Base-by-base conservation (phyloP, 2,113 vertebrate species). In the Poeciliopsis prolifica region DNA sequence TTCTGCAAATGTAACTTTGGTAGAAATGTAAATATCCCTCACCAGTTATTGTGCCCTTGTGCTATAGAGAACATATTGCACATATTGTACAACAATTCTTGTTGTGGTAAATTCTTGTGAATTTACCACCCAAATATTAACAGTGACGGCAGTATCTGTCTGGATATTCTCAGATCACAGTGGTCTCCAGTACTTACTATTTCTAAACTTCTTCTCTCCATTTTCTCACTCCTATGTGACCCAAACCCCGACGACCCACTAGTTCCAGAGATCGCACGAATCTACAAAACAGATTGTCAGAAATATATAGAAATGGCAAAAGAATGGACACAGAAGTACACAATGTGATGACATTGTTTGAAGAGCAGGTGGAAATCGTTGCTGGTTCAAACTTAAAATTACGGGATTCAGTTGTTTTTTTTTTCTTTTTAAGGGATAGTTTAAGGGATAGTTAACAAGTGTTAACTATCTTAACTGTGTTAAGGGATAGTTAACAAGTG, bases 271-370 rank as follows among this genome's bases (percentile, higher is more conserved):
- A 95, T 95, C 26, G 95, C 95, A 86, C 92, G 93, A 85, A 93
- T 95, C 91, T 95, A 95, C 91, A 95, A 95, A 94, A 93, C 94
- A 90, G 94, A 95, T 86, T 86, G 61, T 80, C 68, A 79, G 65
- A 95, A 91, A 95, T 99, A 99, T 95, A 95, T 95, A 96, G 98
- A 93, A 98, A 96, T 96, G 96, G 98, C 97, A 92, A 97, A 97
- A 95, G 98, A 99, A 96, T 99, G 98, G 97, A 99, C 98, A 95
- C 95, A 96, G 94, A 99, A 99, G 95, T 99, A 98, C 93, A 97
- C 97, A 90, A 98, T 98, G 97, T 99, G 96, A 99, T 96, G 95
- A 91, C 94, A 93, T 94, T 92, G 92, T 95, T 65, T 77, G 75
- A 92, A 95, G 95, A 92, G 95, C 94, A 94, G 93, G 95, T 95